phyloP scores from a whole-genome alignment of 2,797 vertebrate genomes.

The Manis pentadactyla region DNA sequence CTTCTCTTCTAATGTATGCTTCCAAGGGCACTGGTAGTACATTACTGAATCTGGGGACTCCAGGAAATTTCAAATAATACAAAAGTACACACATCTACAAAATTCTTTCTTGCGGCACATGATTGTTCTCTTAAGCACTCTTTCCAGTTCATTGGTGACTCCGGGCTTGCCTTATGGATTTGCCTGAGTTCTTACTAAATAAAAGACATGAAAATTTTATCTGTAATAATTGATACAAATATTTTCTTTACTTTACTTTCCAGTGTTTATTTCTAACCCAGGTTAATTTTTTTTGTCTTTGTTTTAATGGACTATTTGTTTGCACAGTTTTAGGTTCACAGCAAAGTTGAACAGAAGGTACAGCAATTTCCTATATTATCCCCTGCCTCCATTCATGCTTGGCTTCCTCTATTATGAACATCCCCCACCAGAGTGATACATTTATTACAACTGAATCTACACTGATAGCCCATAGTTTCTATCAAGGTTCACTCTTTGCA shows the following conservation, averaged over 20 bases:
- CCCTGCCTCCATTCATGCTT: not conserved
- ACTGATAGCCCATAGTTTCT: not conserved
- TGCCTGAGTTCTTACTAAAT: not conserved
- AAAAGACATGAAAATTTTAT: conserved; percentile 28
- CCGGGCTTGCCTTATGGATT: not conserved
- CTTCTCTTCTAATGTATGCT: conserved; percentile 14
- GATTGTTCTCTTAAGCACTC: conserved; percentile 25
- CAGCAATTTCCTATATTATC: not conserved
- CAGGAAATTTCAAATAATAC: conserved; percentile 39
- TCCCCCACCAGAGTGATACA: not conserved
- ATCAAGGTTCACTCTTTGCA: not conserved
- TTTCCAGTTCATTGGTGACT: conserved; percentile 13
- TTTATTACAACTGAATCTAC: not conserved
- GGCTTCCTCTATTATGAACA: not conserved
- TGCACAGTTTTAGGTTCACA: not conserved
- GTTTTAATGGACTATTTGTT: not conserved
- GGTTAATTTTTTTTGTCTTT: conserved; percentile 16
- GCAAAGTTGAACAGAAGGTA: not conserved
- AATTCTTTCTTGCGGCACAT: not conserved
- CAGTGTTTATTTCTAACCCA: conserved; percentile 50
- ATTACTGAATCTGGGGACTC: conserved; percentile 36
- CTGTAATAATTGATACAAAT: conserved; percentile 30
- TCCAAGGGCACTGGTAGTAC: not conserved
- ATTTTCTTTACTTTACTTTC: conserved; percentile 50
- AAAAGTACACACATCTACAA: conserved; percentile 6